A percentile compares a stretch with the other conserved stretches of the same genome.
phyloP scores from a whole-genome alignment of 2,797 vertebrate species.

The Gymnothorax javanicus region DNA sequence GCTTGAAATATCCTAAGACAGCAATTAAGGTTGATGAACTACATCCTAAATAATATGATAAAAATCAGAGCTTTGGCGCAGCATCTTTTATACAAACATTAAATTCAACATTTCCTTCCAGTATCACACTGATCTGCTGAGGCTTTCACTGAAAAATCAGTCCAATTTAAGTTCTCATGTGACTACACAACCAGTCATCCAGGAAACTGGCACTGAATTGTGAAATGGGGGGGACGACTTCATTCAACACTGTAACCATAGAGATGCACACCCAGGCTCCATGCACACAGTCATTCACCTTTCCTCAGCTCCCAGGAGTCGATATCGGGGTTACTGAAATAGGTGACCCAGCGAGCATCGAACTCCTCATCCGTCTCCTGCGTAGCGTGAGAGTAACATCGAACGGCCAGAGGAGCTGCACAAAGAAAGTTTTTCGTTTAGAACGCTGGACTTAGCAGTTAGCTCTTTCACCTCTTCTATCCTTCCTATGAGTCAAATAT shows the following conservation, averaged over 20 bases:
- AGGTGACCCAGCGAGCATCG: constrained; percentile 93
- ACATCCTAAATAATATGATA: neutral
- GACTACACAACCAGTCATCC: neutral
- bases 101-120: neutral
- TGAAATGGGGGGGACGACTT: neutral
- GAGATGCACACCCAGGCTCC: neutral
- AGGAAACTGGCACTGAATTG: neutral
- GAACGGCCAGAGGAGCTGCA: constrained; percentile 71
- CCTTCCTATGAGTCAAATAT: neutral
- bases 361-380: constrained; percentile 94
- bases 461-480: neutral
- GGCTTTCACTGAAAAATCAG: neutral
- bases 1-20: too few relatives aligned
- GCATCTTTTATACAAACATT: neutral
- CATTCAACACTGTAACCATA: neutral
- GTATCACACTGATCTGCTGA: neutral
- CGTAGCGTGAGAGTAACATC: constrained; percentile 86
- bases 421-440: constrained; percentile 24
- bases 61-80: neutral
- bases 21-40: neutral
- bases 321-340: constrained; percentile 93
- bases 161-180: neutral
- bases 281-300: constrained; percentile 67
- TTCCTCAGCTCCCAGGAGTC: constrained; percentile 94
- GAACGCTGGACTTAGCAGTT: neutral